Evolutionary conservation across 2,888 invertebrate species (phyloP).

Genomic region (Leptothorax acervorum): DNA sequence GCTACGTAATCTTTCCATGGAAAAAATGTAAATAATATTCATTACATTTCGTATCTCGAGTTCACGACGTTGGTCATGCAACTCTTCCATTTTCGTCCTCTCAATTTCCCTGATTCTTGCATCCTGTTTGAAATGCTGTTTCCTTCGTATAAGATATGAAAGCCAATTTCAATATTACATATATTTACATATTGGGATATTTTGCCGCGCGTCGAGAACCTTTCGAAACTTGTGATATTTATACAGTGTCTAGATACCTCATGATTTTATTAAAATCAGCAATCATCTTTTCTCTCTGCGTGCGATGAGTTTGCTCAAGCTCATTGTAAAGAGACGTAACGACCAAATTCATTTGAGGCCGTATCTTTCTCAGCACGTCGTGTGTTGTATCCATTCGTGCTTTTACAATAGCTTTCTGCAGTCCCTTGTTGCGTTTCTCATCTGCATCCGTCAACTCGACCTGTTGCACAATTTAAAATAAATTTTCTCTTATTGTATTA

Average conservation of each 20-base stretch:
- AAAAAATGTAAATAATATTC: slow-evolving; percentile 72
- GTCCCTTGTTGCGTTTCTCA: slow-evolving; percentile 64
- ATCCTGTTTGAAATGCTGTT: slow-evolving; percentile 69
- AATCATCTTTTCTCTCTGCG: slow-evolving; percentile 76
- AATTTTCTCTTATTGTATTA: neutral
- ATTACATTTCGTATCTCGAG: slow-evolving; percentile 74
- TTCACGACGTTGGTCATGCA: slow-evolving; percentile 67
- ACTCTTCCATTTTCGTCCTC: slow-evolving; percentile 63
- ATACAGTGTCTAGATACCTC: slow-evolving; percentile 68
- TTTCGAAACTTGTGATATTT: slow-evolving; percentile 4
- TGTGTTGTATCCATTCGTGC: slow-evolving; percentile 73
- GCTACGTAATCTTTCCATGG: slow-evolving; percentile 75
- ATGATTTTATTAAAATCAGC: slow-evolving; percentile 79
- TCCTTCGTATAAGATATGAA: slow-evolving; percentile 58
- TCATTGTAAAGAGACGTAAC: slow-evolving; percentile 72
- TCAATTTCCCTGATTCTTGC: slow-evolving; percentile 66
- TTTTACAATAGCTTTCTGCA: slow-evolving; percentile 72
- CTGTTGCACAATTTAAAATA: slow-evolving; percentile 60
- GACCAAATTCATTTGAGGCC: slow-evolving; percentile 73
- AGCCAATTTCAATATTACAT: neutral
- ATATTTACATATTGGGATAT: neutral
- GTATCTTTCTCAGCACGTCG: slow-evolving; percentile 76
- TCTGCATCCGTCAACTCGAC: slow-evolving; percentile 62
- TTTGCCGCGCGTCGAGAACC: no score
- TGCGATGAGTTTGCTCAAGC: slow-evolving; percentile 70